Evolutionary conservation across 2,888 invertebrate genomes (phyloP).

Genomic region (Meliscaeva auricollis): DNA sequence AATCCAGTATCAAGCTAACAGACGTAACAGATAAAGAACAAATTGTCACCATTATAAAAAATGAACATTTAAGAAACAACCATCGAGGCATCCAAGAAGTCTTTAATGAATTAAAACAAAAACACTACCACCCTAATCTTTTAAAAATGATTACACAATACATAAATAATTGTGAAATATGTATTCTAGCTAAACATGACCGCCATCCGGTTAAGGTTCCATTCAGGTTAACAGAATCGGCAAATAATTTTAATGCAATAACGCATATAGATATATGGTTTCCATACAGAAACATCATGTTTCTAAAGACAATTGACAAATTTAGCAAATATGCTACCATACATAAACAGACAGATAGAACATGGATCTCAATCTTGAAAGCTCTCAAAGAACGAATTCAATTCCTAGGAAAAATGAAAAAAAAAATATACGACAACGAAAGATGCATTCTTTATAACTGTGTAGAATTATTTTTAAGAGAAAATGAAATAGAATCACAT

Average conservation of each 20-base stretch:
- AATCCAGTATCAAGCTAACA: background rate
- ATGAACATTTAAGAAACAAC: background rate
- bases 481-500: background rate
- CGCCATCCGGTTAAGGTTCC: background rate
- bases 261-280: slow-evolving; percentile 21
- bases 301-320: slow-evolving; percentile 8
- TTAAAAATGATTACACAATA: background rate
- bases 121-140: slow-evolving; percentile 1
- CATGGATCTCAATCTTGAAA: background rate
- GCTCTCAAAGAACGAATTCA: background rate
- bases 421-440: background rate
- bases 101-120: slow-evolving; percentile 7
- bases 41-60: background rate
- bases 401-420: background rate
- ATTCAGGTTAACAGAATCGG: background rate
- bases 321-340: background rate
- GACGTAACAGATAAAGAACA: background rate
- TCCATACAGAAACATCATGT: slow-evolving; percentile 4
- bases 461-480: background rate
- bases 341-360: too few species aligned
- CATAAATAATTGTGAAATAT: slow-evolving; percentile 6
- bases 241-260: slow-evolving; percentile 1
- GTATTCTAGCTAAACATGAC: background rate
- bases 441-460: background rate
- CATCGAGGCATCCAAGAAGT: background rate